Base-by-base conservation (phyloP, 1,140 invertebrate genomes). In the Drosophila lowei region DNA sequence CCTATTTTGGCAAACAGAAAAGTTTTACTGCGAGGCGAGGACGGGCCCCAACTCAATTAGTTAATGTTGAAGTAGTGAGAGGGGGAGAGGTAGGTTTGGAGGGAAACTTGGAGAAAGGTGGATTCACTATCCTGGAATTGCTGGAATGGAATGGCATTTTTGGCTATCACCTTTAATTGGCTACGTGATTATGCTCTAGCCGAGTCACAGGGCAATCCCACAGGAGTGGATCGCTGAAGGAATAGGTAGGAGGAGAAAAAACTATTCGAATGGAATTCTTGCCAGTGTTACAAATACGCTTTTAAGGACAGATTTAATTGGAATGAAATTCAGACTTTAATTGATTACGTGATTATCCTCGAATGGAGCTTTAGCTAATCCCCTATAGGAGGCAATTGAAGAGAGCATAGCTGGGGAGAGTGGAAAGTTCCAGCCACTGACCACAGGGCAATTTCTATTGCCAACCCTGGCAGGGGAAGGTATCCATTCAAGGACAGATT, bases 111-210 rank as follows among this genome's bases (percentile, higher is more conserved):
- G 9, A 3, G 30, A 34, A 34, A 34, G 30, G 30, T 34, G 9
- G 30, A 34, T 71, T 71, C 67, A 71, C 71, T 71, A 71, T 71
- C 66, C 66, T 71, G 30, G 38, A n/a, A 15, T 28, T 16, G 30
- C 34, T 21, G 16, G 54, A 23, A 52, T 43, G 43, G 67, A 49
- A 56, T 55, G 65, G 62, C 21, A 52, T 11, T 50, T 47, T 59
- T 71, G 53, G 59, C 71, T 71, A 71, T 71, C 66, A 71, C 47
- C 54, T 71, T 60, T 71, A 71, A 71, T 71, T 71, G 67, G 67
- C 71, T 71, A 71, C 67, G 67, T 71, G 67, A 71, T 71, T 68
- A 44, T 34, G 44, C 34, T 25, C 3, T n/a, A 67, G 54, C 41
- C 42, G 54, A 65, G 42, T 49, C 48, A 30, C 0, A 11, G 48